Percentiles rank a stretch among this genome's conserved stretches.
These are phyloP conservation scores for Oligia fasciuncula DNA, from an alignment of 2,888 invertebrate genomes.

Conservation along the genomic window DNA sequence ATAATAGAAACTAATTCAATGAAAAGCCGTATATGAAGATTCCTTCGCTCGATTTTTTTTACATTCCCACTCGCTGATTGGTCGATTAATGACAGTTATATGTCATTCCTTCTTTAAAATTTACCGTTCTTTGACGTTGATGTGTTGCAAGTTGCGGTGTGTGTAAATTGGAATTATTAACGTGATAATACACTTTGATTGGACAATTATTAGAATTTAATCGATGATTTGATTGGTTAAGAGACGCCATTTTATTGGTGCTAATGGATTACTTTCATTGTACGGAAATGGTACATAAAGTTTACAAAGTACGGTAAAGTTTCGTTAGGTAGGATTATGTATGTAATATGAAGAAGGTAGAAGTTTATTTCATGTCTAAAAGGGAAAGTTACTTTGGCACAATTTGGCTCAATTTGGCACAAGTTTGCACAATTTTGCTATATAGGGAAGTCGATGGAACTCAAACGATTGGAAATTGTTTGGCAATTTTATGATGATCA, in stretches of 20 bases:
- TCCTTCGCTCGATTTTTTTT: conserved; percentile 45
- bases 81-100: conserved; percentile 42
- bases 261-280: conserved; percentile 15
- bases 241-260: neutral
- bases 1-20: conserved; percentile 63
- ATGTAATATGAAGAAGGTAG: neutral
- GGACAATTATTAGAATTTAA: conserved; percentile 40
- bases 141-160: conserved; percentile 5
- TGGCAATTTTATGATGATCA: neutral
- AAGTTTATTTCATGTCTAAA: conserved; percentile 11
- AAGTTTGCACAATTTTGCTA: neutral
- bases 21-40: conserved; percentile 42
- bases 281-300: neutral
- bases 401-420: neutral
- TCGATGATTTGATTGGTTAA: conserved; percentile 21
- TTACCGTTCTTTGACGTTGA: conserved; percentile 33
- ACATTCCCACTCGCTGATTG: conserved; percentile 41
- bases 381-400: neutral
- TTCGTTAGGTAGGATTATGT: neutral
- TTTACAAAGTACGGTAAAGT: neutral
- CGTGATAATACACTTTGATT: conserved; percentile 29
- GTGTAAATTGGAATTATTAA: conserved; percentile 15
- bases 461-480: neutral
- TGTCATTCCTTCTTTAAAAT: conserved; percentile 47
- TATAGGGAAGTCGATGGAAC: no score